Evolutionary conservation across 2,888 invertebrate genomes (phyloP).

Genomic region (Catocala fraxini): DNA sequence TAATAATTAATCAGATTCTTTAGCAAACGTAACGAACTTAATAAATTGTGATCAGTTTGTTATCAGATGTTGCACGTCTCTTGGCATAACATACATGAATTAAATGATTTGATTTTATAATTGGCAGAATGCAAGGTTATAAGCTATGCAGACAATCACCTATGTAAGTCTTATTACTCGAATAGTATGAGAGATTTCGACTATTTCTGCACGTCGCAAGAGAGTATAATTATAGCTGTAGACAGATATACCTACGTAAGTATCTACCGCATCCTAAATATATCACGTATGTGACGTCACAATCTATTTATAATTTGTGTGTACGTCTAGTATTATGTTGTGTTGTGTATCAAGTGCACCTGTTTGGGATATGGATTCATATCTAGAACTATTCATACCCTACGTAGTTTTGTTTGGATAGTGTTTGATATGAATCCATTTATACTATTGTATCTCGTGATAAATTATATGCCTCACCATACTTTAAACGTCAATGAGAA

Average conservation of each 20-base stretch:
- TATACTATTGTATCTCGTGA: too few relatives aligned
- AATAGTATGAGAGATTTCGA: slow-evolving; percentile 51
- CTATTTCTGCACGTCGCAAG: slow-evolving; percentile 70
- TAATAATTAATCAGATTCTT: too few relatives aligned
- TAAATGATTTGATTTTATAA: background rate
- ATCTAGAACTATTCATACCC: background rate
- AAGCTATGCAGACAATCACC: slow-evolving; percentile 27
- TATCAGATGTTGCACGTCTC: too few relatives aligned
- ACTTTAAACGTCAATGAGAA: too few relatives aligned
- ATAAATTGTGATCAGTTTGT: too few relatives aligned
- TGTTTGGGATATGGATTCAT: slow-evolving; percentile 28
- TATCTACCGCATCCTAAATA: slow-evolving; percentile 63
- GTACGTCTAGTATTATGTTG: slow-evolving; percentile 37
- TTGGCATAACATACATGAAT: too few relatives aligned
- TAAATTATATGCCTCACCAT: too few relatives aligned
- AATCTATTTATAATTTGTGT: slow-evolving; percentile 49
- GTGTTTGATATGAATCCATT: too few relatives aligned
- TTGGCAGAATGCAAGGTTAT: slow-evolving; percentile 13
- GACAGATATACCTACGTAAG: slow-evolving; percentile 65
- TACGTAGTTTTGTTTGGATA: background rate
- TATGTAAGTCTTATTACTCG: slow-evolving; percentile 34
- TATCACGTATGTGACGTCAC: slow-evolving; percentile 65
- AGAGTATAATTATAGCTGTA: slow-evolving; percentile 72
- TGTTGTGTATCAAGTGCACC: slow-evolving; percentile 34
- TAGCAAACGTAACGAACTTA: too few relatives aligned